These are phyloP conservation scores for Theristicus caerulescens DNA, from an alignment of 2,113 vertebrate genomes.

Conservation along the genomic window DNA sequence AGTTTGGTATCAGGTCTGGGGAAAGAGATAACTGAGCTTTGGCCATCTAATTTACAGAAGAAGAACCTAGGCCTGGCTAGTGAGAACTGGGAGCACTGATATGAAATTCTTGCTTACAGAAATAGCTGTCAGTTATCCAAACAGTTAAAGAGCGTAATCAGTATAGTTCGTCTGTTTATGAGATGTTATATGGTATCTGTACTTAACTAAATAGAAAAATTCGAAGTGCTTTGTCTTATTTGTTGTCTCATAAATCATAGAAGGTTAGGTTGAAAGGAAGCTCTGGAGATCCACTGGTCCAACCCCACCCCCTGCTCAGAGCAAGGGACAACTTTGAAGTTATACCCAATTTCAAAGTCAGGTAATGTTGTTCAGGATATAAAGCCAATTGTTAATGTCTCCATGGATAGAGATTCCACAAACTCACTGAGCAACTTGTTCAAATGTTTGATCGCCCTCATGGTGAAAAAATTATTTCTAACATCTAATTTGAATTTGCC, in stretches of 20 bases:
- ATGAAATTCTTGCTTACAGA: neutral
- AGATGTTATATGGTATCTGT: neutral
- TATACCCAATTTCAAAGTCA: neutral
- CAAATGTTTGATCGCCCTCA: neutral
- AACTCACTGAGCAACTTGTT: neutral
- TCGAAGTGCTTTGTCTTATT: neutral
- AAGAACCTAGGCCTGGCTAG: neutral
- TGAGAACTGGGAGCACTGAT: neutral
- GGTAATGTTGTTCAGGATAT: neutral
- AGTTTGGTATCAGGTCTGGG: neutral
- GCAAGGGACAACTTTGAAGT: neutral
- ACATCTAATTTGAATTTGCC: neutral
- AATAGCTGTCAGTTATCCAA: neutral
- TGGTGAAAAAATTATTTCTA: neutral
- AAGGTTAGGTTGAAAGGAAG: neutral
- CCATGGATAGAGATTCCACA: neutral
- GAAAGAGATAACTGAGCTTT: neutral
- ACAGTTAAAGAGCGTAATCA: neutral
- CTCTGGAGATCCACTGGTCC: neutral
- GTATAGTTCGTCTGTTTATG: neutral
- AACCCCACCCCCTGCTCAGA: neutral
- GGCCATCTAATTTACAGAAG: neutral
- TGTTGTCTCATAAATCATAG: neutral
- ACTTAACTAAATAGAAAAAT: neutral
- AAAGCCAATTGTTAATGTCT: neutral